phyloP scores from a whole-genome alignment of 2,888 invertebrate species.

The Eumacrocentrus americanus region DNA sequence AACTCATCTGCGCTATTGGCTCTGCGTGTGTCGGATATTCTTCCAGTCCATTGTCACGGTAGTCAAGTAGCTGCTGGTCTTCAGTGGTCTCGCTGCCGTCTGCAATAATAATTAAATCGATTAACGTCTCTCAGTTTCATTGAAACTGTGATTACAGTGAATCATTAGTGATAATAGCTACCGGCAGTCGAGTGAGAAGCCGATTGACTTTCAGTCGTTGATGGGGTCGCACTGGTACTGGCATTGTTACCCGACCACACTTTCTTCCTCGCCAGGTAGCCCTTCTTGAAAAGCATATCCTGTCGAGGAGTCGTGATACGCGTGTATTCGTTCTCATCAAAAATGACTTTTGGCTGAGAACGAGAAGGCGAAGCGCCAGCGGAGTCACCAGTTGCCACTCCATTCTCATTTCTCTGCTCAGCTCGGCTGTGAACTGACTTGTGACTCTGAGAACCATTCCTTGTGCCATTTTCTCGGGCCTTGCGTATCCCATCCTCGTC shows the following conservation, averaged over 20 bases:
- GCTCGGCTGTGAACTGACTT: constrained; percentile 44
- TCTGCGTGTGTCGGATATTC: constrained; percentile 46
- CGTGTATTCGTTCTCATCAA: constrained; percentile 73
- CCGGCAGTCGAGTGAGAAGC: constrained; percentile 61
- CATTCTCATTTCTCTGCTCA: constrained; percentile 40
- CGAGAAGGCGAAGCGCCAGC: constrained; percentile 41
- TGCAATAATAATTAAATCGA: too few species aligned
- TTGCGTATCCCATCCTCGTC: constrained; percentile 54
- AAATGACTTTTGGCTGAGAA: constrained; percentile 64
- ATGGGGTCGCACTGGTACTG: constrained; percentile 59
- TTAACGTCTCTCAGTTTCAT: too few species aligned
- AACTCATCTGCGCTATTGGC: constrained; percentile 45
- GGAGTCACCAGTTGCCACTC: constrained; percentile 44
- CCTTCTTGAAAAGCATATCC: constrained; percentile 74
- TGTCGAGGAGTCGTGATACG: constrained; percentile 73
- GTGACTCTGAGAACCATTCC: constrained; percentile 38
- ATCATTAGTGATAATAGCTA: constrained; percentile 35
- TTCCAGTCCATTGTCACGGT: constrained; percentile 39
- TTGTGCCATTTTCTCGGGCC: constrained; percentile 46
- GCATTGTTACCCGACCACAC: constrained; percentile 52
- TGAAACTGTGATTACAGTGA: too few species aligned
- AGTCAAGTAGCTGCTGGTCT: constrained; percentile 56
- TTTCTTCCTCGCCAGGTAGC: constrained; percentile 68
- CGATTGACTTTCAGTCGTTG: constrained; percentile 59
- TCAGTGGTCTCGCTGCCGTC: constrained; percentile 60